phyloP scores from a whole-genome alignment of 2,888 invertebrate genomes.

The Agrypnus murinus region DNA sequence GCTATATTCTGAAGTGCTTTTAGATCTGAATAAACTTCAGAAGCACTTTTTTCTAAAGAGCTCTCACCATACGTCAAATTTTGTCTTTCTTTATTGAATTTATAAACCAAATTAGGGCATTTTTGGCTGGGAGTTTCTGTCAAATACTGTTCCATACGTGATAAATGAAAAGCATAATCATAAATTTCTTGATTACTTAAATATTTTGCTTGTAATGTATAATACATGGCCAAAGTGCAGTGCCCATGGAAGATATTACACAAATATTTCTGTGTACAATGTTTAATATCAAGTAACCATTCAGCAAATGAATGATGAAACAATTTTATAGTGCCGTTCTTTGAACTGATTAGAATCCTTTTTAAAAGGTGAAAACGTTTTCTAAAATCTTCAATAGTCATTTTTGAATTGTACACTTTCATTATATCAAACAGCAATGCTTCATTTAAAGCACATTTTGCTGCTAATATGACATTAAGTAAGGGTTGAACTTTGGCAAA shows the following conservation, averaged over 20 bases:
- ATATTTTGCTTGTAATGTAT: conserved; percentile 81
- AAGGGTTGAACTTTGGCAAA: conserved; percentile 91
- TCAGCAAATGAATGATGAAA: conserved; percentile 97
- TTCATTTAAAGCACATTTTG: conserved; percentile 88
- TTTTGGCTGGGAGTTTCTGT: conserved; percentile 71
- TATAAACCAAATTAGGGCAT: conserved; percentile 65
- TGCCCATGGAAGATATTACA: conserved; percentile 92
- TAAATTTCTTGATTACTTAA: conserved; percentile 84
- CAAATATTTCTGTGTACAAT: conserved; percentile 95
- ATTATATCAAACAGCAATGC: conserved; percentile 88
- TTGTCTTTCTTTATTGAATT: conserved; percentile 64
- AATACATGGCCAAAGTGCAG: conserved; percentile 89
- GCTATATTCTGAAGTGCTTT: conserved; percentile 66
- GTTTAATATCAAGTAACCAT: conserved; percentile 98
- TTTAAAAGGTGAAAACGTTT: conserved; percentile 84
- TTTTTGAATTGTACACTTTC: conserved; percentile 84
- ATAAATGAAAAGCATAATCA: conserved; percentile 82
- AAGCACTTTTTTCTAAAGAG: conserved; percentile 66
- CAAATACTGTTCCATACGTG: conserved; percentile 79
- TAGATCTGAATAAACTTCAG: conserved; percentile 68
- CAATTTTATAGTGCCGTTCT: conserved; percentile 79
- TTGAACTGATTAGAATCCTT: conserved; percentile 76
- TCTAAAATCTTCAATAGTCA: conserved; percentile 87
- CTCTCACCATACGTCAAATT: conserved; percentile 54
- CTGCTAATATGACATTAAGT: conserved; percentile 90